Conservation (phyloP, 1,140 invertebrate species). For the Neomicropteryx cornuta region DNA sequence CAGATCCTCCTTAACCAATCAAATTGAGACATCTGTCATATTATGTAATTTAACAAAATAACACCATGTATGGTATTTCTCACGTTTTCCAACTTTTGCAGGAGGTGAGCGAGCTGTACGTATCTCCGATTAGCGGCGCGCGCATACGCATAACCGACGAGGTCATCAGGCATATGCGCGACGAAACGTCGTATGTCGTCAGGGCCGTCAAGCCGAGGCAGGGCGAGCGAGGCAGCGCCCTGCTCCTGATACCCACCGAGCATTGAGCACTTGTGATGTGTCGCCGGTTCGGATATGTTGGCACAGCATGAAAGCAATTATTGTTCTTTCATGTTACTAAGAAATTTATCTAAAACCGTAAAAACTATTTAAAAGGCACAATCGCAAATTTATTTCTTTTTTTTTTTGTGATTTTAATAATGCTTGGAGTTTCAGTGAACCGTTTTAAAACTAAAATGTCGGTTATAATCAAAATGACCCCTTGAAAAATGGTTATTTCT, state of each 20-base stretch:
- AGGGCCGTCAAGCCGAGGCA: conserved; percentile 20
- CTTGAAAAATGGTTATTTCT: no score
- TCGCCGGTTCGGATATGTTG: no score
- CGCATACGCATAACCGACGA: conserved; percentile 33
- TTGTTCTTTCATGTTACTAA: no score
- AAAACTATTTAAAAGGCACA: no score
- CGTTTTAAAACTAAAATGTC: no score
- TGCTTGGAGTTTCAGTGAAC: no score
- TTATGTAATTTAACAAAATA: background rate
- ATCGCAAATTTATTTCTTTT: no score
- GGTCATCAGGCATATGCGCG: conserved; percentile 30
- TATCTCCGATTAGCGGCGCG: conserved; percentile 29
- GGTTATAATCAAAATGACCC: no score
- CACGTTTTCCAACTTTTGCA: conserved; percentile 9
- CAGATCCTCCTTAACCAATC: background rate
- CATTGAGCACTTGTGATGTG: no score
- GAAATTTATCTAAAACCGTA: no score
- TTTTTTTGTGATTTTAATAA: no score
- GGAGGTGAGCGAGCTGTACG: conserved; percentile 28
- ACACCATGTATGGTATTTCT: background rate
- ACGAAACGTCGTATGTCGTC: conserved; percentile 29
- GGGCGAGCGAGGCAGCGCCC: conserved; percentile 17
- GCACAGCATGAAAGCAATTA: no score
- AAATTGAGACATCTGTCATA: background rate
- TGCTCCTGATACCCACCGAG: conserved; percentile 21